Evolutionary conservation across 1,140 invertebrate species (phyloP), one percentile per base, ranked within the genome.

Genomic region (Paracyclopina nana): DNA sequence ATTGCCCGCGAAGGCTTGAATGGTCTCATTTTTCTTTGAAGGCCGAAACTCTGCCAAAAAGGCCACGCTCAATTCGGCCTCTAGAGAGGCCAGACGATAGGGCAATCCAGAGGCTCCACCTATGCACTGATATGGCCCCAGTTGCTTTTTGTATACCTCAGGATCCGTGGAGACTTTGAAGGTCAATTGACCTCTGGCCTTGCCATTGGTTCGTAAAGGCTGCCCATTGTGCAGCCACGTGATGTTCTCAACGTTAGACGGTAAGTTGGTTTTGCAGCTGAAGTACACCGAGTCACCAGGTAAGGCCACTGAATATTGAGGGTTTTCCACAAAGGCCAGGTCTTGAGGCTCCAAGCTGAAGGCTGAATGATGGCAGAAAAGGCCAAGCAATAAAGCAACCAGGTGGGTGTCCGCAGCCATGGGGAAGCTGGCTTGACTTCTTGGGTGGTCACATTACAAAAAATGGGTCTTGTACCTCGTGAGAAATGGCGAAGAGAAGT

Each of bases 261-360:
- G 16, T 26, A 14, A 12, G 27, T 48, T 48, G n/a, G 45, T 48
- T 29, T 48, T 30, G n/a, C 45, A 48, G n/a, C 27, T 48, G 27
- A 48, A 48, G 27, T 48, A 48, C 11, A 48, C 45, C 2, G 25
- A 14, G 22, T 48, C 45, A 3, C 45, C 45, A n/a, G 45, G 45
- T 12, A 26, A 8, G 2, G 45, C 45, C 20, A 48, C 45, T 2
- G 45, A 48, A 31, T 48, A 26, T 29, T 48, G 45, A 48, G 45
- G 45, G 14, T 27, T 11, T 20, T 48, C 45, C 25, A 26, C 25
- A 14, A 48, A 48, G n/a, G n/a, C n/a, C n/a, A n/a, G n/a, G n/a
- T n/a, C n/a, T n/a, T n/a, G n/a, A n/a, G n/a, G n/a, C n/a, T n/a
- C n/a, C n/a, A n/a, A n/a, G n/a, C n/a, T n/a, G n/a, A n/a, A n/a